Evolutionary conservation across 2,797 vertebrate genomes (phyloP).

Genomic region (Holocentrus rufus): DNA sequence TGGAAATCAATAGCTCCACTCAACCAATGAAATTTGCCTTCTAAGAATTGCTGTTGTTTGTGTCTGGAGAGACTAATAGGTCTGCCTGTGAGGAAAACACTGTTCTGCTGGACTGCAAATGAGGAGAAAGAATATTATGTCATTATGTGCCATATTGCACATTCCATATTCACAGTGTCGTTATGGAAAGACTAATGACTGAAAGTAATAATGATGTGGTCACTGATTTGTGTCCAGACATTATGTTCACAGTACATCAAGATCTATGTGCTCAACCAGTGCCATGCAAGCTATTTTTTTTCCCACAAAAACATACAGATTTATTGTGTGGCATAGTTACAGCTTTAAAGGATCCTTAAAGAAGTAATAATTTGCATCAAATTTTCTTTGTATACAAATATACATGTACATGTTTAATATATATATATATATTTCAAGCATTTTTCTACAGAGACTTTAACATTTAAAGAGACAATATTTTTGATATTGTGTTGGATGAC

Average conservation of each 20-base stretch:
- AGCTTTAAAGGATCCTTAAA: slow-evolving; percentile 76
- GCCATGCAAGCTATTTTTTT: slow-evolving; percentile 56
- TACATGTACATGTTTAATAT: slow-evolving; percentile 78
- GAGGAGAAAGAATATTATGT: slow-evolving; percentile 48
- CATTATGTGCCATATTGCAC: slow-evolving; percentile 40
- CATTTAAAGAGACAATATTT: slow-evolving; percentile 84
- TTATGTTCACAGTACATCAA: slow-evolving; percentile 52
- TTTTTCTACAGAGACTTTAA: slow-evolving; percentile 86
- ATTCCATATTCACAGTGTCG: slow-evolving; percentile 45
- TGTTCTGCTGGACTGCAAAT: slow-evolving; percentile 60
- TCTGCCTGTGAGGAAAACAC: slow-evolving; percentile 52
- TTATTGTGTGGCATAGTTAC: slow-evolving; percentile 55
- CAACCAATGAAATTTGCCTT: slow-evolving; percentile 69
- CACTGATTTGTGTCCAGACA: slow-evolving; percentile 64
- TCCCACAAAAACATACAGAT: slow-evolving; percentile 49
- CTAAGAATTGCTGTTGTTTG: slow-evolving; percentile 68
- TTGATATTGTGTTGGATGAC: slow-evolving; percentile 82
- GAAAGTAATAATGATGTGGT: slow-evolving; percentile 53
- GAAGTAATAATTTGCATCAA: slow-evolving; percentile 81
- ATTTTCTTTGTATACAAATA: slow-evolving; percentile 79
- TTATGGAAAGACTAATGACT: slow-evolving; percentile 45
- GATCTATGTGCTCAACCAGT: slow-evolving; percentile 51
- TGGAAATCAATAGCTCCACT: slow-evolving; percentile 73
- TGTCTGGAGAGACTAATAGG: slow-evolving; percentile 50
- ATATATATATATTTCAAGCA: slow-evolving; percentile 81